Evolutionary conservation across 2,888 invertebrate species (phyloP).

Genomic region (Gryllus longicercus): DNA sequence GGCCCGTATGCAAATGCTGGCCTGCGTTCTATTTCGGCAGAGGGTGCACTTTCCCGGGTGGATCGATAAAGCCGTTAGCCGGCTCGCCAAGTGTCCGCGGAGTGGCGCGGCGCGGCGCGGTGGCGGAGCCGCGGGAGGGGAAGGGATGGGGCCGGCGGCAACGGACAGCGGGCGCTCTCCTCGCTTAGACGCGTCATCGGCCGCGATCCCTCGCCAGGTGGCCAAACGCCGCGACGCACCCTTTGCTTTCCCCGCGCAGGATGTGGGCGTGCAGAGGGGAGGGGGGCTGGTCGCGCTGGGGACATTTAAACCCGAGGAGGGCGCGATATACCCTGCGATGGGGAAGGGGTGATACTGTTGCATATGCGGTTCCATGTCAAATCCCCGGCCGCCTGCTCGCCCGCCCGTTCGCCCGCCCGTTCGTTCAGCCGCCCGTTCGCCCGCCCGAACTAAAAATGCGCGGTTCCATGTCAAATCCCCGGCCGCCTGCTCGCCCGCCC

Average conservation of each 20-base stretch:
- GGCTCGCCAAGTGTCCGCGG: not conserved
- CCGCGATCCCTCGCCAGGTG: not conserved
- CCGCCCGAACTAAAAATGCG: too few species aligned
- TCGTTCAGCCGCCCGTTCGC: too few species aligned
- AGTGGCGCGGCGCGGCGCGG: too few species aligned
- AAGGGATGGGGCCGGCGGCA: too few species aligned
- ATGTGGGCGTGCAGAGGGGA: not conserved
- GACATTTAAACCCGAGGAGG: not conserved
- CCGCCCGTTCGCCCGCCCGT: too few species aligned
- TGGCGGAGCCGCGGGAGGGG: too few species aligned
- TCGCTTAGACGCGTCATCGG: not conserved
- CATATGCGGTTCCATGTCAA: too few species aligned
- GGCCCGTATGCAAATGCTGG: not conserved
- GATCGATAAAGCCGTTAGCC: slow-evolving; percentile 3
- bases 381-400: too few species aligned
- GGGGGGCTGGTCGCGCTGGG: not conserved
- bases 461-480: too few species aligned
- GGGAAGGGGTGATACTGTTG: too few species aligned
- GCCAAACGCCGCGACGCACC: not conserved
- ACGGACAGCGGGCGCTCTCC: not conserved
- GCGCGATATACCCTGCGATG: not conserved
- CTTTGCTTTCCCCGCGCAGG: slow-evolving; percentile 11
- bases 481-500: too few species aligned
- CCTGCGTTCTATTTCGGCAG: not conserved
- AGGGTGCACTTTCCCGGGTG: not conserved